Conservation (phyloP, 2,888 invertebrate genomes). For the Apamea sordens region DNA sequence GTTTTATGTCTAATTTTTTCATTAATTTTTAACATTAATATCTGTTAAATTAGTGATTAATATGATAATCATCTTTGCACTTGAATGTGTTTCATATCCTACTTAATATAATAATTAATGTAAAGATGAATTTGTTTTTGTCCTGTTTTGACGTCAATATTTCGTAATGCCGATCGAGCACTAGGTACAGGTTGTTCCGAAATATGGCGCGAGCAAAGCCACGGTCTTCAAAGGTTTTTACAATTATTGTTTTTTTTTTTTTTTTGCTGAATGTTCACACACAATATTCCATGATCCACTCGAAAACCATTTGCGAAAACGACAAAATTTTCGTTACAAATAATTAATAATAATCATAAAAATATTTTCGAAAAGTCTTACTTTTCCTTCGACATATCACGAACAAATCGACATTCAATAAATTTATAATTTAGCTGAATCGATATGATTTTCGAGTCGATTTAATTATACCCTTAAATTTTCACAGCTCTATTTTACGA, state of each 20-base stretch:
- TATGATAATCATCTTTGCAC: background rate
- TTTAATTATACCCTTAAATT: constrained; percentile 38
- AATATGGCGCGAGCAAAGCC: constrained; percentile 11
- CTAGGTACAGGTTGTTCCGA: constrained; percentile 12
- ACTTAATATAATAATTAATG: constrained; percentile 15
- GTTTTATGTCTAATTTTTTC: too few species aligned
- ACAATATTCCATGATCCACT: constrained; percentile 36
- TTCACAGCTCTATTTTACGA: constrained; percentile 65
- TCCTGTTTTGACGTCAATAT: background rate
- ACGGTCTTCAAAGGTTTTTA: background rate
- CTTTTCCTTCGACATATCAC: constrained; percentile 54
- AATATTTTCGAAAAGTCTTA: constrained; percentile 55
- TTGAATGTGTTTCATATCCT: constrained; percentile 31
- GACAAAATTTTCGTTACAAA: constrained; percentile 31
- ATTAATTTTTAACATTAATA: too few species aligned
- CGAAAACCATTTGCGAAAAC: constrained; percentile 57
- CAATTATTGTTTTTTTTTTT: constrained; percentile 15
- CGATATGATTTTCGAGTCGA: constrained; percentile 61
- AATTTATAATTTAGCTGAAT: constrained; percentile 61
- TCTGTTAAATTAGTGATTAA: too few species aligned
- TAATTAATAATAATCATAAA: constrained; percentile 44
- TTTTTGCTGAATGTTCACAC: constrained; percentile 8
- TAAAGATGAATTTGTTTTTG: constrained; percentile 14
- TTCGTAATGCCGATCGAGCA: constrained; percentile 7
- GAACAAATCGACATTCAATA: constrained; percentile 52